Evolutionary conservation across 2,888 invertebrate species (phyloP), one percentile per base, ranked within the genome.

Genomic region (Tanypteryx hageni): DNA sequence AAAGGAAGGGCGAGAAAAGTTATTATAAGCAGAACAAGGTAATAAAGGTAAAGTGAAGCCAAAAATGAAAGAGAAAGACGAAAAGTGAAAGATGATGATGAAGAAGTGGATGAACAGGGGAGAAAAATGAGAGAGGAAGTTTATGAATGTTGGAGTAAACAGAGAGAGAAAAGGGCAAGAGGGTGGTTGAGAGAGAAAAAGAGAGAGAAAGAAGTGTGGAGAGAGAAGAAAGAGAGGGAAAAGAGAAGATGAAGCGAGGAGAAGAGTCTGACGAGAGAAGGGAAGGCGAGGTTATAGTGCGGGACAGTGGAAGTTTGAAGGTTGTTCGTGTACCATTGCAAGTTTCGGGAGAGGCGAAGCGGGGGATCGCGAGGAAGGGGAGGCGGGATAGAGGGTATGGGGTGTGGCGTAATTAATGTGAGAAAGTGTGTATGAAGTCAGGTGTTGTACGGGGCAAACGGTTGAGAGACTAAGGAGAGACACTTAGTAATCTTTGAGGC

Each of bases 371-470:
- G 13, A 18, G 83, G 14, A 27, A 4, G 13, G 31, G 44, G 82
- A 31, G n/a, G 82, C 9, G 82, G 18, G 27, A 18, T 27, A 18
- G 18, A 31, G 56, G 13, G 83, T 11, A 57, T 16, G n/a, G 64
- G 76, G 27, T 76, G 44, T 44, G 31, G 11, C 89, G 89, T 89
- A 89, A 89, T 89, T 89, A 89, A 64, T 89, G 89, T 89, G 89
- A 89, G 89, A 89, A 89, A 89, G 89, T 89, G 68, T 44, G 89
- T 64, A 89, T 89, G 64, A 89, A 89, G 89, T 89, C 89, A 89
- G 89, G 89, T 89, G 89, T 64, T 64, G 89, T 89, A 44, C 13
- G 89, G 89, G 57, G 57, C 27, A 76, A 58, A 57, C 22, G 85
- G 85, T 76, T 76, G 76, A 76, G 76, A 76, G 22, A 68, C 68